These are phyloP conservation scores for Agelas oroides DNA, from an alignment of 37 sponge, comb jelly and placozoan genomes.

Conservation along the genomic window DNA sequence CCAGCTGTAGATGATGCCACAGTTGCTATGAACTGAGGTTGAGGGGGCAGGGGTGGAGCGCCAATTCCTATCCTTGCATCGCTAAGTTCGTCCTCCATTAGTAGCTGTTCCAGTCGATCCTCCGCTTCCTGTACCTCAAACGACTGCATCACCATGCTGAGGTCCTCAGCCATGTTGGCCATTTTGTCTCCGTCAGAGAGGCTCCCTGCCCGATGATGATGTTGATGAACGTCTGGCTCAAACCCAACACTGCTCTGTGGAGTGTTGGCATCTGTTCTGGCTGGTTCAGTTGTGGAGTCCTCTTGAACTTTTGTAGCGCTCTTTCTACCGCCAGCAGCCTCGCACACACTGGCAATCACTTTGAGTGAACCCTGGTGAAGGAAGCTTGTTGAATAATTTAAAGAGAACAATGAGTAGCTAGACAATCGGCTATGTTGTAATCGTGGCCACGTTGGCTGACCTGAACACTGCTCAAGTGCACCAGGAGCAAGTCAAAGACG, in stretches of 20 bases:
- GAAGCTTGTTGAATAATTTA: background rate
- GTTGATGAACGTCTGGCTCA: background rate
- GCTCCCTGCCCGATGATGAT: too few species aligned
- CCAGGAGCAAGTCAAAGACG: conserved; percentile 60
- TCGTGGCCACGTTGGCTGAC: too few species aligned
- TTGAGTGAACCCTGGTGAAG: conserved; percentile 58
- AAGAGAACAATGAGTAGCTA: too few species aligned
- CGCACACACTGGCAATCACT: conserved; percentile 43
- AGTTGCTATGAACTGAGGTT: too few species aligned
- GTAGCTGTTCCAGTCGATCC: conserved; percentile 61
- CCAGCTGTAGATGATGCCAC: too few species aligned
- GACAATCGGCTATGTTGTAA: too few species aligned
- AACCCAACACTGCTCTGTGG: background rate
- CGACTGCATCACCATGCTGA: background rate
- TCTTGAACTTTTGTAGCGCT: background rate
- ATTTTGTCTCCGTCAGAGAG: background rate
- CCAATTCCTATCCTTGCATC: conserved; percentile 36
- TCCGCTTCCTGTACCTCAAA: conserved; percentile 73
- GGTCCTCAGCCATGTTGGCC: background rate
- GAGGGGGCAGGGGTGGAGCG: too few species aligned
- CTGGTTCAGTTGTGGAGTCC: background rate
- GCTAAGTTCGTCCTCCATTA: conserved; percentile 81
- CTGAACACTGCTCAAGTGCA: conserved; percentile 54
- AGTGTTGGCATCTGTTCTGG: background rate
- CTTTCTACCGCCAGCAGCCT: conserved; percentile 31